Evolutionary conservation across 2,797 vertebrate species (phyloP), one percentile per base, ranked within the genome.

Genomic region (Kryptolebias ocellatus): DNA sequence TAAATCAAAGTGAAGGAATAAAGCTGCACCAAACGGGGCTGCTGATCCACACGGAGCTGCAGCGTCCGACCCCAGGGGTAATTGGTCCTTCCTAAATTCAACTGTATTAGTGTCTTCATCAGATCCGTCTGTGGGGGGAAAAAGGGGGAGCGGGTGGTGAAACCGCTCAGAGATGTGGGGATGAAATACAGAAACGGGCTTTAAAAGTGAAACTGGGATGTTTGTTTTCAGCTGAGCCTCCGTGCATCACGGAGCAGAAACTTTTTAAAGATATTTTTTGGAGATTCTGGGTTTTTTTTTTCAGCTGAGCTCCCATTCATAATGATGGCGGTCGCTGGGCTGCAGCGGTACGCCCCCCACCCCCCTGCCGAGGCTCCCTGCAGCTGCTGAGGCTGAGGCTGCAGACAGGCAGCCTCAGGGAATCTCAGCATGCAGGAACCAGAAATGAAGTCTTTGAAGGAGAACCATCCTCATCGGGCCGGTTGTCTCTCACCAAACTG

Each of bases 281-380:
- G 37, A 45, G 52, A 52, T 24, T 24, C 20, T 1, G 20, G 20
- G 20, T 24, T 24, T 24, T 24, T 24, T 24, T 62, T 72, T 79
- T 59, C 31, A 70, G 56, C 54, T 64, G 62, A 65, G 66, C 37
- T 39, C 37, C 67, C 34, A 16, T 60, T 64, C 18, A 24, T 71
- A 75, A 72, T 62, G 53, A 64, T 72, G 53, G 39, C 47, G 45
- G 50, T 77, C 63, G 24, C 60, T 1, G 42, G 52, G 63, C 70
- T 54, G 64, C 60, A 66, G 70, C 55, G 64, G 74, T 64, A 5
- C 16, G 16, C 42, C 56, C 11, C 69, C 76, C 42, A 54, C 11
- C 69, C 76, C 82, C 83, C 84, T 67, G 83, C 88, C 73, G 86
- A 8, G 81, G 50, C 72, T 59, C 80, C 80, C 83, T 63, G 76